phyloP scores from a whole-genome alignment of 2,888 invertebrate species.

The Heliconius ismenius region DNA sequence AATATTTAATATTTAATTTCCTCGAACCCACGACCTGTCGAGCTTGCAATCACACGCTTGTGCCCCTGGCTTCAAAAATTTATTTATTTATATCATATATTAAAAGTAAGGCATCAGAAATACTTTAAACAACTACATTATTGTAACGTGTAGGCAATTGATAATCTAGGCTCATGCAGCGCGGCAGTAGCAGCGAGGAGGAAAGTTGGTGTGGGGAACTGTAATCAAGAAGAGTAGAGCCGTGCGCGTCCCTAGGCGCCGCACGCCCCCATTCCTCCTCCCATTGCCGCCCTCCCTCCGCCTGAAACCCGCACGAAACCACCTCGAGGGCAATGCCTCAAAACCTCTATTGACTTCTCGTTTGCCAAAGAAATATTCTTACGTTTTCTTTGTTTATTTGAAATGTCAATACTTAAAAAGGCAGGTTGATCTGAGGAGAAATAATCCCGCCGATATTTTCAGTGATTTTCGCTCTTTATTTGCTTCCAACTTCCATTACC shows the following conservation, averaged over 20 bases:
- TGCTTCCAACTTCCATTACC: neutral
- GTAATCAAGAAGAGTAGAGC: constrained; percentile 82
- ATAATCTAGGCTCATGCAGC: constrained; percentile 69
- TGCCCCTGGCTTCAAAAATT: neutral
- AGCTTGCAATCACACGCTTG: too few species aligned
- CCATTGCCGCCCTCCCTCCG: constrained; percentile 47
- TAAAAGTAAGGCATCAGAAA: neutral
- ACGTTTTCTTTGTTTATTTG: constrained; percentile 71
- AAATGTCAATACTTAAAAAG: constrained; percentile 61
- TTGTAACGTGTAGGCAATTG: constrained; percentile 43
- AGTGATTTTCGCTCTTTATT: neutral
- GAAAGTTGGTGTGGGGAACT: constrained; percentile 62
- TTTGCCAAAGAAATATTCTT: constrained; percentile 71
- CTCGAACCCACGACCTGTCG: too few species aligned
- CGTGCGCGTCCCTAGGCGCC: constrained; percentile 68
- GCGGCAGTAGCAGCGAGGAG: constrained; percentile 52
- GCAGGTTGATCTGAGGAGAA: constrained; percentile 42
- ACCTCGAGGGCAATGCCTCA: constrained; percentile 78
- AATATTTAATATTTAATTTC: too few species aligned
- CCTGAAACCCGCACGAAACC: constrained; percentile 57
- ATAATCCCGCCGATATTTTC: constrained; percentile 24
- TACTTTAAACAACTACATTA: constrained; percentile 34
- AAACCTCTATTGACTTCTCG: constrained; percentile 78
- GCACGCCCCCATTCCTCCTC: constrained; percentile 50
- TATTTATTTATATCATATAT: neutral